Base-by-base conservation (phyloP, 2,888 invertebrate species). In the Nemoura dubitans region DNA sequence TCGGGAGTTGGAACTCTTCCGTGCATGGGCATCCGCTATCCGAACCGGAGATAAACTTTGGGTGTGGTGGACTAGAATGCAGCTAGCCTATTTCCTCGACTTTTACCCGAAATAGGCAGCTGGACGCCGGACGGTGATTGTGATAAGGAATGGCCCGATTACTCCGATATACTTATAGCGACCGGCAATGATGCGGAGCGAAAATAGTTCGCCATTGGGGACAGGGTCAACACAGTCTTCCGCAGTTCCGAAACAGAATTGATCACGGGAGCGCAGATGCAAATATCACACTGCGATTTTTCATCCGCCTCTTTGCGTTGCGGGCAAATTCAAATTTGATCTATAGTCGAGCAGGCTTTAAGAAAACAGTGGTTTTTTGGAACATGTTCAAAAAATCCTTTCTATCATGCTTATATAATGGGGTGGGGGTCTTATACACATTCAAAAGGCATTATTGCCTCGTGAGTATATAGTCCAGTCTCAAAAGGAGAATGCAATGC, bases 61-160 rank as follows among this genome's bases (percentile, higher is more conserved):
- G 59, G 59, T 59, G 59, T 59, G 59, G 16, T 21, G 59, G 10
- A 59, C 14, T 21, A 3, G 36, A 36, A 36, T 36, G 59, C 59
- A 59, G 59, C 16, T n/a, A n/a, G 59, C 16, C 59, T 10, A 59
- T 21, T 59, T 59, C 59, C 14, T 21, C 10, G 3, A 21, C 59
- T 59, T 1, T 21, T 21, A 59, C 59, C 59, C 59, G 16, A 7
- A 1, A 14, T 59, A 21, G 21, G 16, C 59, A 59, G 59, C 21
- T 14, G 16, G 59, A 21, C 21, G 21, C 16, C 59, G 16, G 10
- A 2, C 14, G 59, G 59, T 59, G 59, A 59, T 59, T 59, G 16
- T 59, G 59, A 59, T 59, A 59, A 59, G 59, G 59, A 59, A 59
- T 59, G 59, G 59, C 59, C 59, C 59, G 59, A 59, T 59, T 59